phyloP scores from a whole-genome alignment of 2,797 vertebrate species.

The Crenuchus spilurus region DNA sequence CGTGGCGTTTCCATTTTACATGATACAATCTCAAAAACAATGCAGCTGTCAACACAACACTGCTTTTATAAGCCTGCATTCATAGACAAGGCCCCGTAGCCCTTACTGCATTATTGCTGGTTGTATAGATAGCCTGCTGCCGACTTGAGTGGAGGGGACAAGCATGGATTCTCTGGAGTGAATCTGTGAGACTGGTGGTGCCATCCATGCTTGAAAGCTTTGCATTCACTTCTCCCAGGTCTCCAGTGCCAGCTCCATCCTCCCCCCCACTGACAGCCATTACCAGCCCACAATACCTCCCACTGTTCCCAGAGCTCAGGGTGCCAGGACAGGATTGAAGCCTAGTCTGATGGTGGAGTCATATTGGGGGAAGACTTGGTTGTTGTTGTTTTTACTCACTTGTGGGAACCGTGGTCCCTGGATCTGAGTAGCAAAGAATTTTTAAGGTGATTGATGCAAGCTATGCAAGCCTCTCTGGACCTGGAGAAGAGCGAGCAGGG shows the following conservation, averaged over 20 bases:
- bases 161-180: slow-evolving; percentile 46
- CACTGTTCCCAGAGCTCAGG: slow-evolving; percentile 45
- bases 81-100: slow-evolving; percentile 13
- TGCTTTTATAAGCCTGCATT: slow-evolving; percentile 25
- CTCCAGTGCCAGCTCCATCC: slow-evolving; percentile 48
- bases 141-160: slow-evolving; percentile 48
- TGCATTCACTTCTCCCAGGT: slow-evolving; percentile 48
- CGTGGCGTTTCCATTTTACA: slow-evolving; percentile 8
- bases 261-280: slow-evolving; percentile 41
- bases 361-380: background rate
- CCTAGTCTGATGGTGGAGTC: slow-evolving; percentile 23
- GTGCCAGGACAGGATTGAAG: slow-evolving; percentile 42
- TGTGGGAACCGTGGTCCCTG: slow-evolving; percentile 14
- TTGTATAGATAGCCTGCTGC: slow-evolving; percentile 46
- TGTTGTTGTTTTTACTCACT: slow-evolving; percentile 1
- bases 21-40: slow-evolving; percentile 24
- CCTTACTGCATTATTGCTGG: slow-evolving; percentile 36
- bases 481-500: slow-evolving; percentile 15
- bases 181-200: slow-evolving; percentile 52
- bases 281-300: slow-evolving; percentile 53
- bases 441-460: slow-evolving; percentile 15
- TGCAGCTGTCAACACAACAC: slow-evolving; percentile 21
- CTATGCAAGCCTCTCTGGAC: slow-evolving; percentile 1
- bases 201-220: slow-evolving; percentile 52
- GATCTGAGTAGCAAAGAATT: slow-evolving; percentile 16